Conservation (phyloP, 2,797 vertebrate species). For the Mycteria americana region DNA sequence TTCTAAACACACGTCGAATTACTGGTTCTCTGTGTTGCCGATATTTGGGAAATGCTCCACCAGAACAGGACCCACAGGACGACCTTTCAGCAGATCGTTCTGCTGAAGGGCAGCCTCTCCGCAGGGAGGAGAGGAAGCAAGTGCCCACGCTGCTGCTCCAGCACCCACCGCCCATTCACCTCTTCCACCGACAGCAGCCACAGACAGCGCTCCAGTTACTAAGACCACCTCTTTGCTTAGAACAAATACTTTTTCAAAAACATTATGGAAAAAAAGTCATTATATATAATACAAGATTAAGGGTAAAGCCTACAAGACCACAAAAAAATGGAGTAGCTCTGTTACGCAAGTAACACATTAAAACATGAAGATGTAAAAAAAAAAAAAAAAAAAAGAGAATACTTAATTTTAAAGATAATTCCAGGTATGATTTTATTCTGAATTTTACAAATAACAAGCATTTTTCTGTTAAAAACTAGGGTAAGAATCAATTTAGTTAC, state of each 20-base stretch:
- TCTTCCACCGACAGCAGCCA: background rate
- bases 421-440: slow-evolving; percentile 5
- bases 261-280: background rate
- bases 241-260: background rate
- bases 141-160: background rate
- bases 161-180: background rate
- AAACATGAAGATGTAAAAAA: background rate
- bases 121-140: too few species aligned
- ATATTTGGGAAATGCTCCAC: accelerated
- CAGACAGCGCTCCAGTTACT: background rate
- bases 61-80: background rate
- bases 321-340: too few species aligned
- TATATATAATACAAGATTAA: background rate
- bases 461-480: background rate
- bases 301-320: background rate
- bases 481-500: background rate
- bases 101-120: background rate
- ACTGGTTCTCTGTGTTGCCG: too few species aligned
- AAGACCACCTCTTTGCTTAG: background rate
- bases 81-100: background rate
- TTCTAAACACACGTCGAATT: background rate
- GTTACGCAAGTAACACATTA: background rate
- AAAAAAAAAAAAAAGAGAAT: background rate
- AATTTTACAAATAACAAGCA: slow-evolving; percentile 19
- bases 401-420: background rate